Conservation (phyloP, 92 coral and sea anemone species). For the Paramuricea clavata region DNA sequence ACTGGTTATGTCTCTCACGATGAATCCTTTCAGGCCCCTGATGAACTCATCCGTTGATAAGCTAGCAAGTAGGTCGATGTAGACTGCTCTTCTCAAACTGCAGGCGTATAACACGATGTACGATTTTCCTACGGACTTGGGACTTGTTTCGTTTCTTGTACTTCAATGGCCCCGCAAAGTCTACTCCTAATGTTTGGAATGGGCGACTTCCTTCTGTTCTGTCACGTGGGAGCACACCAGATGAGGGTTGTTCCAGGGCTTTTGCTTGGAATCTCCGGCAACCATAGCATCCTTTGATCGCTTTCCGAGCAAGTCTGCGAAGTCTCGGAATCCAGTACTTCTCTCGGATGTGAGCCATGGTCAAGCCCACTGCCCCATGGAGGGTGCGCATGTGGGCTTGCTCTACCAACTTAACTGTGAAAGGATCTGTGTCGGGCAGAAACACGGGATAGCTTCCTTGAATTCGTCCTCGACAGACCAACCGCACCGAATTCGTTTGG, state of each 20-base stretch:
- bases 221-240: neutral
- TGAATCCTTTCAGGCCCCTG: too few relatives aligned
- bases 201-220: conserved; percentile 13
- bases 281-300: conserved; percentile 8
- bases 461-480: neutral
- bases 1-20: too few relatives aligned
- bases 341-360: neutral
- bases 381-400: neutral
- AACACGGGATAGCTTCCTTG: conserved; percentile 18
- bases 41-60: too few relatives aligned
- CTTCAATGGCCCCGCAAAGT: conserved; percentile 10
- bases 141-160: conserved; percentile 5
- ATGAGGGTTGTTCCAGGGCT: neutral
- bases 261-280: conserved; percentile 13
- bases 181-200: conserved; percentile 32
- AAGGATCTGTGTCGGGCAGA: neutral
- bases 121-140: conserved; percentile 14
- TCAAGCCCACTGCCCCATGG: conserved; percentile 3
- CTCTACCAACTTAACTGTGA: neutral
- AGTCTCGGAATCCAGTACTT: conserved; percentile 12
- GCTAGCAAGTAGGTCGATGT: too few relatives aligned
- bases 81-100: neutral
- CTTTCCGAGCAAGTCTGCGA: neutral
- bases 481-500: neutral
- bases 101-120: neutral